Evolutionary conservation across 2,888 invertebrate genomes (phyloP).

Genomic region (Erpobdella octoculata): DNA sequence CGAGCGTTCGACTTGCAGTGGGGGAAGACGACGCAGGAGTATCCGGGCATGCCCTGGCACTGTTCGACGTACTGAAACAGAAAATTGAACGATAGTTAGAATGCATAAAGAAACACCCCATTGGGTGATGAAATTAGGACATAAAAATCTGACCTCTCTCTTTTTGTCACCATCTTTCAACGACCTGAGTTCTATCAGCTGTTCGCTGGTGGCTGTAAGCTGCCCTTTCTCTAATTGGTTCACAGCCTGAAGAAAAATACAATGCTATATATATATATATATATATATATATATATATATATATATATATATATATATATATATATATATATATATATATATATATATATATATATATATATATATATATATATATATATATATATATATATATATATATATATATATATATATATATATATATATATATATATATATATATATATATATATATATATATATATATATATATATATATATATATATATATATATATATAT

Average conservation of each 20-base stretch:
- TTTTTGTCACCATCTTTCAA: conserved; percentile 81
- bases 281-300: too few relatives aligned
- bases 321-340: too few relatives aligned
- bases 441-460: too few relatives aligned
- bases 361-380: too few relatives aligned
- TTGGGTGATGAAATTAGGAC: background rate
- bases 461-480: too few relatives aligned
- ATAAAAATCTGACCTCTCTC: conserved; percentile 64
- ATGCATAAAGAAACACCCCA: background rate
- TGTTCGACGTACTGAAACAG: conserved; percentile 2
- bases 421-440: too few relatives aligned
- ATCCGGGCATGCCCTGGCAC: conserved; percentile 66
- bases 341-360: too few relatives aligned
- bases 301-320: too few relatives aligned
- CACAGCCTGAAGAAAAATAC: conserved; percentile 73
- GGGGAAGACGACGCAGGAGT: conserved; percentile 87
- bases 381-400: too few relatives aligned
- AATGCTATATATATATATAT: background rate
- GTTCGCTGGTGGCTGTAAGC: conserved; percentile 72
- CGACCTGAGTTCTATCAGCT: conserved; percentile 89
- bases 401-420: too few relatives aligned
- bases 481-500: too few relatives aligned
- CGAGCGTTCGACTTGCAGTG: conserved; percentile 84
- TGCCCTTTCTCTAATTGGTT: conserved; percentile 90
- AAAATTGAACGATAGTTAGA: background rate